These are phyloP conservation scores for Oncorhynchus nerka DNA, from an alignment of 2,113 vertebrate genomes.

Conservation along the genomic window DNA sequence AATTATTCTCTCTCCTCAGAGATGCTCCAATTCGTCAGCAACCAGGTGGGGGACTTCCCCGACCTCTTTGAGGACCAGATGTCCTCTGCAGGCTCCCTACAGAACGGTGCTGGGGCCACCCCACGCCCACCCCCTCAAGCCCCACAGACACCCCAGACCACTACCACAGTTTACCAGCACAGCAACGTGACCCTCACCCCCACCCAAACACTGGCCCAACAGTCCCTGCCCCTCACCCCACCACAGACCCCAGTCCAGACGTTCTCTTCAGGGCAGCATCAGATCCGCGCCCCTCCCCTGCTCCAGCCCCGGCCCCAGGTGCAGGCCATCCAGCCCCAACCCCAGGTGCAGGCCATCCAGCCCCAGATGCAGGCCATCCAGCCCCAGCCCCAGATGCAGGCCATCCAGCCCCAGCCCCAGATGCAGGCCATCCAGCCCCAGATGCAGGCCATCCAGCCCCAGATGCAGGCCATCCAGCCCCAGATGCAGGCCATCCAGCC, in stretches of 20 bases:
- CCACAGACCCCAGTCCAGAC: slow-evolving; percentile 66
- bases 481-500: slow-evolving; percentile 40
- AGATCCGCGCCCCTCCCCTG: slow-evolving; percentile 56
- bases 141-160: slow-evolving; percentile 48
- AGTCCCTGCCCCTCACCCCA: slow-evolving; percentile 62
- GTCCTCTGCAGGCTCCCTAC: slow-evolving; percentile 47
- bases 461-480: too few species aligned
- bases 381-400: too few species aligned
- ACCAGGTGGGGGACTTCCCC: slow-evolving; percentile 91
- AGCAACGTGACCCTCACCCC: slow-evolving; percentile 57
- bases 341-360: slow-evolving; percentile 21
- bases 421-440: slow-evolving; percentile 25
- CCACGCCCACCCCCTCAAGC: slow-evolving; percentile 37
- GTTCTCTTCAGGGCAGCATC: slow-evolving; percentile 42
- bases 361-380: too few species aligned
- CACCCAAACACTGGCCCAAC: slow-evolving; percentile 65
- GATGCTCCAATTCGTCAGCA: slow-evolving; percentile 98
- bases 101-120: slow-evolving; percentile 14
- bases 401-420: too few species aligned
- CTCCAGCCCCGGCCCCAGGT: slow-evolving; percentile 26
- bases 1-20: slow-evolving; percentile 72
- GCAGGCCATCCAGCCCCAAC: slow-evolving; percentile 51
- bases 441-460: too few species aligned
- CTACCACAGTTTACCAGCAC: slow-evolving; percentile 42
- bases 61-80: slow-evolving; percentile 92